Evolutionary conservation across 2,888 invertebrate genomes (phyloP).

Genomic region (Heliconius charithonia): DNA sequence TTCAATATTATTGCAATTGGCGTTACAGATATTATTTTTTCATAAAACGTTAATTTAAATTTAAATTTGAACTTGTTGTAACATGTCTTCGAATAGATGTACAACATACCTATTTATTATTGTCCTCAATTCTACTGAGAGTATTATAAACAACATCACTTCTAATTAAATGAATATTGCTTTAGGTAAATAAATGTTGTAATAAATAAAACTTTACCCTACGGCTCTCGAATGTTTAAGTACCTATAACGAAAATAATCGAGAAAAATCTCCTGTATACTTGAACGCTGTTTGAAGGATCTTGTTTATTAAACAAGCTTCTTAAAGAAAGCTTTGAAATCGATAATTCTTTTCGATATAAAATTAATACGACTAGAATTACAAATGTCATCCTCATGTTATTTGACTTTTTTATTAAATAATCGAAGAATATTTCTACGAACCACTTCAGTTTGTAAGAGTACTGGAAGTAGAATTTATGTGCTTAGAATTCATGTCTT

Average conservation of each 20-base stretch:
- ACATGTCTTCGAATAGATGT: too few relatives aligned
- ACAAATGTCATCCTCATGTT: conserved; percentile 16
- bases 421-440: neutral
- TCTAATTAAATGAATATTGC: conserved; percentile 18
- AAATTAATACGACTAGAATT: conserved; percentile 21
- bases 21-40: neutral
- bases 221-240: conserved; percentile 14
- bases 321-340: conserved; percentile 39
- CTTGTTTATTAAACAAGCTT: conserved; percentile 40
- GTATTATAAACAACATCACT: neutral
- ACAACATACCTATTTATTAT: too few relatives aligned
- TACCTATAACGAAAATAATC: conserved; percentile 19
- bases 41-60: neutral
- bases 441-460: neutral
- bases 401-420: conserved; percentile 8
- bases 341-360: conserved; percentile 34
- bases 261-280: conserved; percentile 32
- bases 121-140: neutral
- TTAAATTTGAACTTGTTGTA: too few relatives aligned
- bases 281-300: conserved; percentile 39
- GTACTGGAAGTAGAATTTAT: neutral
- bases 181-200: conserved; percentile 31
- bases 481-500: neutral
- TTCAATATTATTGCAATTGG: neutral
- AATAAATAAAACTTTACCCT: conserved; percentile 16